phyloP scores from a whole-genome alignment of 2,888 invertebrate species.

The Phasia obesa region DNA sequence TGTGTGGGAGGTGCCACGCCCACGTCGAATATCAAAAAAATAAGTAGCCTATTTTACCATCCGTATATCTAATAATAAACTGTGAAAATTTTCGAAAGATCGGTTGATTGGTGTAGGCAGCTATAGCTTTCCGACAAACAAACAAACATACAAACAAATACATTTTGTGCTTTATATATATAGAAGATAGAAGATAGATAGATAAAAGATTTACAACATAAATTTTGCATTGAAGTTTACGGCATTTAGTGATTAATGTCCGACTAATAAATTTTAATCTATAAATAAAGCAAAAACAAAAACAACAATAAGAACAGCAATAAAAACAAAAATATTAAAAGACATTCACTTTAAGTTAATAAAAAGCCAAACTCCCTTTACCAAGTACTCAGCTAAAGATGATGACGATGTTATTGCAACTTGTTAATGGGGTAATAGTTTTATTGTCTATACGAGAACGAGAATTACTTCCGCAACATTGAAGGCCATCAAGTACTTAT shows the following conservation, averaged over 20 bases:
- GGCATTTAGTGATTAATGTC: constrained; percentile 28
- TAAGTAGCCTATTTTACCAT: too few relatives aligned
- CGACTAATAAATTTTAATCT: constrained; percentile 52
- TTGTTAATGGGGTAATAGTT: constrained; percentile 69
- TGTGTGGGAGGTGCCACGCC: too few relatives aligned
- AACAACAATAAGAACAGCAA: not conserved
- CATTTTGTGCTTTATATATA: too few relatives aligned
- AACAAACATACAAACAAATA: too few relatives aligned
- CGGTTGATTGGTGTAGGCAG: too few relatives aligned
- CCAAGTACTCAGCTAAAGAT: constrained; percentile 3
- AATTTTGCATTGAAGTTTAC: too few relatives aligned
- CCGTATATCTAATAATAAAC: too few relatives aligned
- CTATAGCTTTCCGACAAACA: too few relatives aligned
- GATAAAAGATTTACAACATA: too few relatives aligned
- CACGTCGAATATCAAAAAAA: too few relatives aligned
- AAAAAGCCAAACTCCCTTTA: constrained; percentile 36
- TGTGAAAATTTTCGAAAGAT: too few relatives aligned
- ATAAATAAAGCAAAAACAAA: constrained; percentile 24
- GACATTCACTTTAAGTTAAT: constrained; percentile 36
- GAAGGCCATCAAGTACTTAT: constrained; percentile 80
- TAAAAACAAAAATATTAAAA: constrained; percentile 7
- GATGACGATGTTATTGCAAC: constrained; percentile 7
- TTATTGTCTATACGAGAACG: constrained; percentile 72
- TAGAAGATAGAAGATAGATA: too few relatives aligned
- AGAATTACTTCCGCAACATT: constrained; percentile 81